Percentiles rank a stretch among this genome's conserved stretches.
These are phyloP conservation scores for Chrysolina haemoptera DNA, from an alignment of 2,888 invertebrate species.

Conservation along the genomic window DNA sequence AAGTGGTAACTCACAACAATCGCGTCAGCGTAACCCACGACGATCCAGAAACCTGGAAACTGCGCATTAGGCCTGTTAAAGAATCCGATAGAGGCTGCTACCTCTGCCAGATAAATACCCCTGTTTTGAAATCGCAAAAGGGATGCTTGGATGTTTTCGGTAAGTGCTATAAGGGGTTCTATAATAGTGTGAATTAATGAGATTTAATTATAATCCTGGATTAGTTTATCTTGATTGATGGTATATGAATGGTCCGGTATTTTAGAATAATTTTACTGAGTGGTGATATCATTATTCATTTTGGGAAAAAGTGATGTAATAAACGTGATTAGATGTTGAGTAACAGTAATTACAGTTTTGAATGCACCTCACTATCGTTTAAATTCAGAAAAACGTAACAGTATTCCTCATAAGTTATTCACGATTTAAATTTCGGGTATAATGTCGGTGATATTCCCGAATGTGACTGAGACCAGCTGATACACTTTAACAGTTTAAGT, in stretches of 20 bases:
- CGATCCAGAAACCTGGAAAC: conserved; percentile 87
- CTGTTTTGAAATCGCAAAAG: conserved; percentile 88
- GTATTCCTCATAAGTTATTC: too few relatives aligned
- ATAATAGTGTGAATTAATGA: conserved; percentile 7
- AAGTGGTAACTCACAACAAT: conserved; percentile 88
- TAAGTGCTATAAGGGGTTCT: conserved; percentile 68
- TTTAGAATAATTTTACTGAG: background rate
- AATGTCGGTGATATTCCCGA: too few relatives aligned
- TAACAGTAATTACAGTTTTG: too few relatives aligned
- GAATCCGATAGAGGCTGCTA: conserved; percentile 90
- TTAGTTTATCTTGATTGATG: conserved; percentile 24
- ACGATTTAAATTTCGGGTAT: too few relatives aligned
- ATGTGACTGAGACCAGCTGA: too few relatives aligned
- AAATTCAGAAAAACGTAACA: too few relatives aligned
- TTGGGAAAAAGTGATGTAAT: background rate
- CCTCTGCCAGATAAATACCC: conserved; percentile 94
- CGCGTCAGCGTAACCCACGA: conserved; percentile 88
- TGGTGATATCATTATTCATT: background rate
- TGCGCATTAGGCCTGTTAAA: conserved; percentile 86
- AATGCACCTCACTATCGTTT: too few relatives aligned
- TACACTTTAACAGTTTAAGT: too few relatives aligned
- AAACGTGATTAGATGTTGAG: too few relatives aligned
- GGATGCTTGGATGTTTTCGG: conserved; percentile 92
- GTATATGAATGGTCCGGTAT: background rate
- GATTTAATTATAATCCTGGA: conserved; percentile 15